Conservation (phyloP, 2,797 vertebrate species). For the Smutsia temminckii region DNA sequence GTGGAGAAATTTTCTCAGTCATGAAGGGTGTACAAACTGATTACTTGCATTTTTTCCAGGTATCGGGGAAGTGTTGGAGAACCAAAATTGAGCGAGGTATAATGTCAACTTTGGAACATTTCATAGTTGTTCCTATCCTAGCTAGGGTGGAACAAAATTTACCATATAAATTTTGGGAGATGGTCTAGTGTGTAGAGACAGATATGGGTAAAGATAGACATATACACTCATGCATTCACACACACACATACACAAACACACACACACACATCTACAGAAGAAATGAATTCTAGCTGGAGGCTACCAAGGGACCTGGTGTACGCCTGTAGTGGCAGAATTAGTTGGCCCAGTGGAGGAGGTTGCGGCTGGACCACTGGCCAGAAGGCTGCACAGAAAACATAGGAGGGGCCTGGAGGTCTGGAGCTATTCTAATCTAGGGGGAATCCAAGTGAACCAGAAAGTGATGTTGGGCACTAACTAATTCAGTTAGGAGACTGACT, state of each 20-base stretch:
- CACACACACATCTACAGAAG: neutral
- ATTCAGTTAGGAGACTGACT: neutral
- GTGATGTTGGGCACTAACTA: neutral
- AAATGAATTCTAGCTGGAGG: neutral
- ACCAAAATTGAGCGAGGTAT: neutral
- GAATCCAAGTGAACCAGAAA: neutral
- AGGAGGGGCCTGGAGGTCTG: neutral
- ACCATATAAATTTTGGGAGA: neutral
- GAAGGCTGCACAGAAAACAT: neutral
- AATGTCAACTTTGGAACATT: constrained; percentile 12
- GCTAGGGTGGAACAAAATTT: neutral
- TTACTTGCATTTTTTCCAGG: neutral
- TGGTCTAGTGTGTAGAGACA: neutral
- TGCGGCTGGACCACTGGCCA: neutral
- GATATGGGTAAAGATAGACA: neutral
- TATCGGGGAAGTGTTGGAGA: neutral
- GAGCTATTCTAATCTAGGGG: neutral
- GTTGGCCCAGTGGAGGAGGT: neutral
- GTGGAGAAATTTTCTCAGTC: neutral
- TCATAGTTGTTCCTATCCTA: neutral
- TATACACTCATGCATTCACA: neutral
- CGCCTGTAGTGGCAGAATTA: neutral
- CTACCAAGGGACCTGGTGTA: neutral
- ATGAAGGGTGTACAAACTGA: neutral
- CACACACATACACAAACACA: neutral